Evolutionary conservation across 2,888 invertebrate species (phyloP).

Genomic region (Rotaria macrura): DNA sequence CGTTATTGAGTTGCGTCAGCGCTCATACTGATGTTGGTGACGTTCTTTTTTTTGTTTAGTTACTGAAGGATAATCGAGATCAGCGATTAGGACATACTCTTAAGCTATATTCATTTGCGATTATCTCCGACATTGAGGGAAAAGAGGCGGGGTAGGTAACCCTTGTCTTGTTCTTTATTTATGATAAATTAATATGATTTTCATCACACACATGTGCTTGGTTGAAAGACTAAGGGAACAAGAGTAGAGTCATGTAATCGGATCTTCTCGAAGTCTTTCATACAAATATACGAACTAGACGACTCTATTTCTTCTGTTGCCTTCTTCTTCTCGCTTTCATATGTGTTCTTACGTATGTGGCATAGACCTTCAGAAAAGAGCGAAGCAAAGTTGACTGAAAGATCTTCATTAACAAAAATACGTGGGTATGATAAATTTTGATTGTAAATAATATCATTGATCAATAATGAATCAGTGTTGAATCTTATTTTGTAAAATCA

Average conservation of each 20-base stretch:
- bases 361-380: too few relatives aligned
- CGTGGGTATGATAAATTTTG: neutral
- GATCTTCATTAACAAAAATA: neutral
- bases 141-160: neutral
- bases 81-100: neutral
- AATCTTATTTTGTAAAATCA: too few relatives aligned
- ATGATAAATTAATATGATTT: conserved; percentile 1
- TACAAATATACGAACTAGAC: neutral
- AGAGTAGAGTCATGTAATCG: neutral
- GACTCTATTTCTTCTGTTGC: too few relatives aligned
- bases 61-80: conserved; percentile 12
- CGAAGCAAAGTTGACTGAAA: neutral
- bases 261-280: neutral
- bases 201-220: neutral
- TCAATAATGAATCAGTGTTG: neutral
- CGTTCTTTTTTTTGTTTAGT: neutral
- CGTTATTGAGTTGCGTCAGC: neutral
- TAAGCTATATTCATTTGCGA: neutral
- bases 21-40: neutral
- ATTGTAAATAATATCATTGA: neutral
- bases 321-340: too few relatives aligned
- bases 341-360: too few relatives aligned
- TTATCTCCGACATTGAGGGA: neutral
- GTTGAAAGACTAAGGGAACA: neutral
- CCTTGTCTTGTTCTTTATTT: neutral